A percentile compares a stretch with the other conserved stretches of the same genome.
These are phyloP conservation scores for Ylistrum balloti DNA, from an alignment of 1,140 invertebrate genomes.

Conservation along the genomic window DNA sequence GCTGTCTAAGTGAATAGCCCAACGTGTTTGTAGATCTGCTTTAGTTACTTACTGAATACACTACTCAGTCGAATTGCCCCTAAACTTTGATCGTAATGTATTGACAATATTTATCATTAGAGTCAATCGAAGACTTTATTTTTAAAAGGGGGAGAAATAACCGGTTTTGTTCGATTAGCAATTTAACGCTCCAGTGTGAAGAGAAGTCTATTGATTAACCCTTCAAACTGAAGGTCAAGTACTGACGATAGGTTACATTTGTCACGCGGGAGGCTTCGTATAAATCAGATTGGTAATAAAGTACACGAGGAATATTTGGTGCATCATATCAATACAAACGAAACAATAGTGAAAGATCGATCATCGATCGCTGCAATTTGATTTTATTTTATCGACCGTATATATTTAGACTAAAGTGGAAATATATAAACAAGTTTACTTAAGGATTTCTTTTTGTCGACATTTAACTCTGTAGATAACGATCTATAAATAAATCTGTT, in stretches of 20 bases:
- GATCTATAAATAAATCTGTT: not conserved
- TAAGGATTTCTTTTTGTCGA: not conserved
- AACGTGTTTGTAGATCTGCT: conserved; percentile 22
- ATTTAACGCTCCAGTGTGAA: not conserved
- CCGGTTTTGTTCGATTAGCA: conserved; percentile 15
- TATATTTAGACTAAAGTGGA: not conserved
- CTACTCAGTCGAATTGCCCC: conserved; percentile 19
- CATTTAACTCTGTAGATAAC: not conserved
- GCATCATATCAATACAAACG: not conserved
- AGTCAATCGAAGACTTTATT: conserved; percentile 39
- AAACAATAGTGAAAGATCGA: not conserved
- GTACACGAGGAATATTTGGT: not conserved
- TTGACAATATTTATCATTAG: conserved; percentile 36
- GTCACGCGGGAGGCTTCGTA: not conserved
- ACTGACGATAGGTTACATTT: not conserved
- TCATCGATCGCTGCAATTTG: not conserved
- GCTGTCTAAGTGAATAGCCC: conserved; percentile 12
- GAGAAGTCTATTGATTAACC: conserved; percentile 1
- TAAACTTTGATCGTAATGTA: not conserved
- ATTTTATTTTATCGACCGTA: not conserved
- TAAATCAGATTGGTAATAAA: not conserved
- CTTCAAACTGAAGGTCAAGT: conserved; percentile 33
- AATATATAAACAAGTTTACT: not conserved
- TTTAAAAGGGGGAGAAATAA: conserved; percentile 29
- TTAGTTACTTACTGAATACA: conserved; percentile 3